phyloP scores from a whole-genome alignment of 2,113 vertebrate genomes.

The Micronycteris hirsuta region DNA sequence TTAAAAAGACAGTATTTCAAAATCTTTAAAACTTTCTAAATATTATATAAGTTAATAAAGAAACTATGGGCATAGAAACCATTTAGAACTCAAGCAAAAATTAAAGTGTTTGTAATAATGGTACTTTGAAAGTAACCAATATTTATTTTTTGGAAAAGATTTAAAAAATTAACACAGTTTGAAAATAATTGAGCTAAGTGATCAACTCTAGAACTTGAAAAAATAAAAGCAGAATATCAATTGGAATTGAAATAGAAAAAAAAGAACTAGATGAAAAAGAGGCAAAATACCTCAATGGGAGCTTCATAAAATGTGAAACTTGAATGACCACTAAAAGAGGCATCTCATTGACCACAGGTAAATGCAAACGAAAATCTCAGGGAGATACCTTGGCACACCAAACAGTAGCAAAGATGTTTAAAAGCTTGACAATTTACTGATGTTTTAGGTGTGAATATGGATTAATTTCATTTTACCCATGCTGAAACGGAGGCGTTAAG shows the following conservation, averaged over 20 bases:
- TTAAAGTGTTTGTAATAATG: background rate
- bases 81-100: background rate
- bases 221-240: background rate
- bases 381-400: background rate
- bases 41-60: background rate
- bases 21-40: background rate
- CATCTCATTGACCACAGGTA: background rate
- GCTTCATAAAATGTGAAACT: background rate
- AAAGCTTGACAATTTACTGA: background rate
- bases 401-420: background rate
- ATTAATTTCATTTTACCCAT: background rate
- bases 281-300: background rate
- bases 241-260: background rate
- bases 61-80: background rate
- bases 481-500: background rate
- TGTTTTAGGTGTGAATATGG: background rate
- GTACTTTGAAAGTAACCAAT: background rate
- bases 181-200: background rate
- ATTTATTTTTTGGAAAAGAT: background rate
- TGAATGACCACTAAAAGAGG: background rate
- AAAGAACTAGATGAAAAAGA: background rate
- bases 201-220: background rate
- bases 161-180: background rate
- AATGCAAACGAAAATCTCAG: background rate
- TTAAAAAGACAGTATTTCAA: background rate